These are phyloP conservation scores for Cheilosia impressa DNA, from an alignment of 2,888 invertebrate genomes.

Conservation along the genomic window DNA sequence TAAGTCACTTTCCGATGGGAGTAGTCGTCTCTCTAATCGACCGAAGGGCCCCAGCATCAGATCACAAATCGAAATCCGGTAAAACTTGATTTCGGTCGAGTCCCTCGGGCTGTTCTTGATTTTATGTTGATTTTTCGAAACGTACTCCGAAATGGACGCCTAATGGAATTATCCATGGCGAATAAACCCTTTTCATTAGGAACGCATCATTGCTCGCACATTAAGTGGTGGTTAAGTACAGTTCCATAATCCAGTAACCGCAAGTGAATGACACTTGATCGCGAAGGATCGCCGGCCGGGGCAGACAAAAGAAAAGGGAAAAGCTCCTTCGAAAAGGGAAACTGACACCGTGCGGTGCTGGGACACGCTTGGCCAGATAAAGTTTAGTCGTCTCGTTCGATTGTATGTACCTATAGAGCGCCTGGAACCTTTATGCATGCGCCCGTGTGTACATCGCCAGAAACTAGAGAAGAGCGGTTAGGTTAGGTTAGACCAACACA, in stretches of 20 bases:
- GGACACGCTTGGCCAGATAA: conserved; percentile 22
- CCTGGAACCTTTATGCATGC: conserved; percentile 22
- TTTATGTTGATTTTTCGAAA: conserved; percentile 52
- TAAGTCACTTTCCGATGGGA: conserved; percentile 68
- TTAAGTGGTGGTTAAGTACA: conserved; percentile 74
- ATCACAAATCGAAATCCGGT: conserved; percentile 69
- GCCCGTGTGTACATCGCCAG: conserved; percentile 20
- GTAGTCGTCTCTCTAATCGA: conserved; percentile 38
- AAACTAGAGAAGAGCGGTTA: conserved; percentile 69
- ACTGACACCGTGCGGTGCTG: conserved; percentile 51
- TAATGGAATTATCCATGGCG: conserved; percentile 72
- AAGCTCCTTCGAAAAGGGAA: conserved; percentile 54
- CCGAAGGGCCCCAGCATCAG: conserved; percentile 25
- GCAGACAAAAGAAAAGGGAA: conserved; percentile 28
- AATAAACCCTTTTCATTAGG: conserved; percentile 74
- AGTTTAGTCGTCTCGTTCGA: conserved; percentile 33
- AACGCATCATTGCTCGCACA: conserved; percentile 65
- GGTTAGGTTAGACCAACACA: conserved; percentile 55
- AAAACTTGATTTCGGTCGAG: conserved; percentile 65
- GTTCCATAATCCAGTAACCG: conserved; percentile 73
- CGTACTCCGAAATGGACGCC: conserved; percentile 51
- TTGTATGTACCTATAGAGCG: conserved; percentile 24
- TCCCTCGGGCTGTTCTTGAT: conserved; percentile 20
- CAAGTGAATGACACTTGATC: conserved; percentile 73
- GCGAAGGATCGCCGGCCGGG: conserved; percentile 4